Conservation (phyloP, 2,113 vertebrate genomes). For the Pomatostomus ruficeps region DNA sequence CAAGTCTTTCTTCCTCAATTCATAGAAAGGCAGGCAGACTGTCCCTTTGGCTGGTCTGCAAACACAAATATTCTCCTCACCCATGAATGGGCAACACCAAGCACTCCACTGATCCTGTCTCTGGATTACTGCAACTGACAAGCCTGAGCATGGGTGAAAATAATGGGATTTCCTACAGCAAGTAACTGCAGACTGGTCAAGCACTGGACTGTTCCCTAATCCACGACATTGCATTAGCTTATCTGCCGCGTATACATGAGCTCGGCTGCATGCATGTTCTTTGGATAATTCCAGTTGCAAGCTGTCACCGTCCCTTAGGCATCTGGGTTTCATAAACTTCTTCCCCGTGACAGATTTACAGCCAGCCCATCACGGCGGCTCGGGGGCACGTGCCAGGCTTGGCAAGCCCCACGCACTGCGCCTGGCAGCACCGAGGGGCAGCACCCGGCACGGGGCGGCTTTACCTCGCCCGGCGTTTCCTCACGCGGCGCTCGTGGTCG, state of each 20-base stretch:
- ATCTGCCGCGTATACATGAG: not conserved
- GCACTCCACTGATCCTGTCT: not conserved
- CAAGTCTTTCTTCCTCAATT: not conserved
- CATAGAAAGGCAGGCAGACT: not conserved
- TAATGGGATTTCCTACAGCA: slow-evolving; percentile 14
- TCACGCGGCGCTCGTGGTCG: slow-evolving; percentile 70
- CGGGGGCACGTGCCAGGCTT: rapidly evolving
- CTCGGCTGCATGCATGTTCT: not conserved
- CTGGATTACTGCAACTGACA: not conserved
- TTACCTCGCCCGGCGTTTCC: slow-evolving; percentile 75
- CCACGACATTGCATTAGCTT: not conserved
- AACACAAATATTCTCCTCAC: not conserved
- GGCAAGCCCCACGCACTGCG: rapidly evolving
- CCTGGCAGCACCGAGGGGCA: rapidly evolving
- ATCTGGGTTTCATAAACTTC: not conserved
- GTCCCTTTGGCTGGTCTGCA: not conserved
- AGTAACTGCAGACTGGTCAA: not conserved
- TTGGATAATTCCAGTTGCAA: not conserved
- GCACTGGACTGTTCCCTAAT: not conserved
- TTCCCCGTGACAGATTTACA: not conserved
- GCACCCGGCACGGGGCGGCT: rapidly evolving
- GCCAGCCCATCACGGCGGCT: not conserved
- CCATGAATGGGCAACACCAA: not conserved
- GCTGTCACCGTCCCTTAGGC: not conserved
- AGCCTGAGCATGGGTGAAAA: not conserved